Percentiles rank a stretch among this genome's conserved stretches.
These are phyloP conservation scores for Cotesia glomerata DNA, from an alignment of 1,140 invertebrate species.

Conservation along the genomic window DNA sequence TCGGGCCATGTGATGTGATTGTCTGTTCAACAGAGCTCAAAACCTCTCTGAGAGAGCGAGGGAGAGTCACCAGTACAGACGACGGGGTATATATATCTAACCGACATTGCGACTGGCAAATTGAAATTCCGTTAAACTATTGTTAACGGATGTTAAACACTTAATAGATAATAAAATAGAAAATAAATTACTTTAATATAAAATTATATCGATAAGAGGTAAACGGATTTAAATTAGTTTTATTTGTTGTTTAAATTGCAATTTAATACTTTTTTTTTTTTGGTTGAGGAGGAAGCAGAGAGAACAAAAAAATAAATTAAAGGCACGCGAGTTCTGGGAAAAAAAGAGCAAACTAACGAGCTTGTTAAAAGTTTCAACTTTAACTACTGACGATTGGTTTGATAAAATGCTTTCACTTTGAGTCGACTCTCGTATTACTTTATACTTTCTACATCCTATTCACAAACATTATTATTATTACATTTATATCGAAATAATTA, in stretches of 20 bases:
- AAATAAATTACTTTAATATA: background rate
- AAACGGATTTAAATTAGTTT: background rate
- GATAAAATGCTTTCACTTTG: conserved; percentile 8
- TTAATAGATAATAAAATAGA: background rate
- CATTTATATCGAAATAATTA: background rate
- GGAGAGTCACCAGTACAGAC: no score
- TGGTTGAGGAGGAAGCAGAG: background rate
- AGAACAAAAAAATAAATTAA: background rate
- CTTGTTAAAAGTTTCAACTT: conserved; percentile 22
- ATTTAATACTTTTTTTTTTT: background rate
- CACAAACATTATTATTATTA: background rate
- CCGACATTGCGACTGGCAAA: background rate
- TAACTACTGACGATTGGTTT: background rate
- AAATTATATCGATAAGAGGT: background rate
- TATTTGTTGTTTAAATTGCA: background rate
- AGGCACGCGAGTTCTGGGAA: no score
- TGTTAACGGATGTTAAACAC: background rate
- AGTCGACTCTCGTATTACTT: background rate
- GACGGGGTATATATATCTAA: no score
- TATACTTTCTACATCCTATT: background rate
- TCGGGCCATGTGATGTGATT: conserved; percentile 4
- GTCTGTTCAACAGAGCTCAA: background rate
- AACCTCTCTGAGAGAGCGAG: no score
- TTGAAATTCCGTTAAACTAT: background rate
- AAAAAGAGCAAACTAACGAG: conserved; percentile 16